Evolutionary conservation across 2,113 vertebrate genomes (phyloP), one percentile per base, ranked within the genome.

Genomic region (Pogonocichla stellata): DNA sequence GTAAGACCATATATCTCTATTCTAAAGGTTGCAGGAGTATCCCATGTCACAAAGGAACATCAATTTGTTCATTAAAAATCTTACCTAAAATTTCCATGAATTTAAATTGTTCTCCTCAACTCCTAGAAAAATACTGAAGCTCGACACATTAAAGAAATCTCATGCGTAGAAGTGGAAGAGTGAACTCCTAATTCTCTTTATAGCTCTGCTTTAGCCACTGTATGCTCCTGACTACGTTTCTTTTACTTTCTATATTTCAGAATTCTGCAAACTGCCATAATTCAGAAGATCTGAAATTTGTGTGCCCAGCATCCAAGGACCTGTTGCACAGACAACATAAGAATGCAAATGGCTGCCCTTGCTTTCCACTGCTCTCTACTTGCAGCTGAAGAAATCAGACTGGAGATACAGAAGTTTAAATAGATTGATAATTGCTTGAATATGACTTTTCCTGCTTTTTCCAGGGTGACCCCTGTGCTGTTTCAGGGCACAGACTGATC

Each of bases 1-100:
- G 60, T 77, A 40, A 50, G 31, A 20, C 38, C 74, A 61, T 45
- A 29, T 34, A 60, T 64, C 58, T 67, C 65, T 47, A 20, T 38
- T 81, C 23, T 48, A 40, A 31, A 51, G 34, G 72, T 29, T 88
- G 85, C 61, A 66, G 34, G 22, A 71, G 28, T n/a, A 45, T 25
- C 42, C 20, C 12, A 2, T 23, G 47, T 62, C 65, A 54, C 69
- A 94, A 90, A 79, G 14, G 5, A 74, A 26, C 12, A 65, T 22
- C 62, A 61, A 66, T 88, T 79, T 81, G 58, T 38, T 90, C 87
- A 84, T 62, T 70, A 58, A 60, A 93, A 90, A 34, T 14, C 17
- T 81, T n/a, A 61, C 36, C 88, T 51, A 92, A 70, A 57, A 80
- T 85, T 57, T 56, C 34, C 42, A 57, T 53, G 1, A 80, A 67